These are phyloP conservation scores for Bradypus variegatus DNA, from an alignment of 2,797 vertebrate genomes.

Conservation along the genomic window DNA sequence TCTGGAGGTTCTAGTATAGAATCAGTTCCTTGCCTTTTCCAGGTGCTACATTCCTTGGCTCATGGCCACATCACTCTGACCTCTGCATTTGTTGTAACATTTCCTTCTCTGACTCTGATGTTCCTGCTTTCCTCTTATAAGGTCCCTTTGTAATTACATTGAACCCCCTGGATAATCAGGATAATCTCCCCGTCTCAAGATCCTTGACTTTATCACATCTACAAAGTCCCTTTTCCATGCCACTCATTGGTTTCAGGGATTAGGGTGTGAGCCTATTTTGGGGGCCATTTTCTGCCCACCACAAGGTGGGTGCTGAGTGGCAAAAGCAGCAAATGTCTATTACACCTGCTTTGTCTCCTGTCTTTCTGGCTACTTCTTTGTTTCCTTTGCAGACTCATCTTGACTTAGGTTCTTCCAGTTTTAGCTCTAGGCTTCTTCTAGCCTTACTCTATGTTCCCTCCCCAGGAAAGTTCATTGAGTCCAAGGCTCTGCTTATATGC, in stretches of 20 bases:
- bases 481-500: not conserved
- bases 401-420: not conserved
- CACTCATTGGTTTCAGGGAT: not conserved
- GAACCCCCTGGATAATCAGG: not conserved
- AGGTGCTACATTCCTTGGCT: not conserved
- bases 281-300: not conserved
- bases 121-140: not conserved
- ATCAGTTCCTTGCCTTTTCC: not conserved
- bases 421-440: not conserved
- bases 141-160: not conserved
- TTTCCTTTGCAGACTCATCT: not conserved
- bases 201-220: not conserved
- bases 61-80: not conserved
- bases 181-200: not conserved
- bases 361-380: not conserved
- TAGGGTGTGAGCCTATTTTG: not conserved
- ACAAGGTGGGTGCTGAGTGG: not conserved
- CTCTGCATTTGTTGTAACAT: not conserved
- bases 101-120: not conserved
- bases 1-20: not conserved
- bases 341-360: not conserved
- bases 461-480: not conserved
- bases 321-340: not conserved
- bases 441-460: not conserved
- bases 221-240: not conserved